These are phyloP conservation scores for Torymus texanus DNA, from an alignment of 2,888 invertebrate species.

Conservation along the genomic window DNA sequence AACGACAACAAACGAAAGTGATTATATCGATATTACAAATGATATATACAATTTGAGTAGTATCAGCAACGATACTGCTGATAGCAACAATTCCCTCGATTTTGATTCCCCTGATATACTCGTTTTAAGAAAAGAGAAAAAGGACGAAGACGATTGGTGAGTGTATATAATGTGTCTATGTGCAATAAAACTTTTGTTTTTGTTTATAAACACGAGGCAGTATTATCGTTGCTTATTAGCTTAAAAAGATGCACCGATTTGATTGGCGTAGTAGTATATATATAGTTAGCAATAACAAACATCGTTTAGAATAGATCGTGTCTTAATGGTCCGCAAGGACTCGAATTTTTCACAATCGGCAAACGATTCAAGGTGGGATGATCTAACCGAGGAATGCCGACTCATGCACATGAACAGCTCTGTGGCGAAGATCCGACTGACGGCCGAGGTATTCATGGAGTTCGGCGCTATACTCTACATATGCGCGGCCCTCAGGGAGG, in stretches of 20 bases:
- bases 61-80: background rate
- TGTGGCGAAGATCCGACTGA: conserved; percentile 83
- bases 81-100: background rate
- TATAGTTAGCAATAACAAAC: background rate
- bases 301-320: background rate
- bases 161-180: background rate
- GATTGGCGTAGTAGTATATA: too few species aligned
- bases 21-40: conserved; percentile 19
- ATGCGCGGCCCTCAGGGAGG: conserved; percentile 89
- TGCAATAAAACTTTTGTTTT: too few species aligned
- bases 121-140: conserved; percentile 62
- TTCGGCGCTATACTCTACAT: conserved; percentile 91
- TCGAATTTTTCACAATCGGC: background rate
- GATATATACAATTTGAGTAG: conserved; percentile 11
- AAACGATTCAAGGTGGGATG: conserved; percentile 80
- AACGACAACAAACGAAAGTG: conserved; percentile 15
- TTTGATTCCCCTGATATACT: background rate
- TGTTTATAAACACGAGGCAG: too few species aligned
- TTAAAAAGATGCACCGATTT: too few species aligned
- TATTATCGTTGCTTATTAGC: too few species aligned
- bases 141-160: conserved; percentile 79
- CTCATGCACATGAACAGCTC: conserved; percentile 80
- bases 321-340: background rate
- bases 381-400: conserved; percentile 83
- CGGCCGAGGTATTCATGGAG: conserved; percentile 87